Conservation (phyloP, 2,888 invertebrate species). For the Exephanes ischioxanthus region DNA sequence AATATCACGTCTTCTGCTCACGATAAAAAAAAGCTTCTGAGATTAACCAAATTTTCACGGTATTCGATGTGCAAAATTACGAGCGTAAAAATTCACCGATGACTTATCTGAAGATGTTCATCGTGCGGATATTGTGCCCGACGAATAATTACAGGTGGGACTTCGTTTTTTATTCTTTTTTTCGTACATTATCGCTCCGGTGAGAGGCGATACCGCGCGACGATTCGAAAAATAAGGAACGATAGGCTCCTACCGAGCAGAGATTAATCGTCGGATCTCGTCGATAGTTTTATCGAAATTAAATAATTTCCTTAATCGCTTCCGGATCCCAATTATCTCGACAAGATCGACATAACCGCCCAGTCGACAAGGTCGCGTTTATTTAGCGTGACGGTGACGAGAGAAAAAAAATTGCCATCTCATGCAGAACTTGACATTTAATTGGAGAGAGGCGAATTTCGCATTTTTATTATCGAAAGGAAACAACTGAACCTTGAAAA, state of each 20-base stretch:
- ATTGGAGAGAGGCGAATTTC: background rate
- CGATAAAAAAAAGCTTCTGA: background rate
- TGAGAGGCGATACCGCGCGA: background rate
- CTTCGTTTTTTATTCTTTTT: constrained; percentile 17
- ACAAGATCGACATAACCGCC: background rate
- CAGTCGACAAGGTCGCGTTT: background rate
- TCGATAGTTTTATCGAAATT: constrained; percentile 2
- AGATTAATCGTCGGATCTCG: constrained; percentile 13
- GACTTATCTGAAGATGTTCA: constrained; percentile 62
- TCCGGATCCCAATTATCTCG: constrained; percentile 32
- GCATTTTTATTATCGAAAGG: background rate
- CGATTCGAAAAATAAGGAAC: constrained; percentile 2
- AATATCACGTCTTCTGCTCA: background rate
- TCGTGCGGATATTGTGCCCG: constrained; percentile 61
- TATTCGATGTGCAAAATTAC: constrained; percentile 2
- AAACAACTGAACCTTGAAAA: background rate
- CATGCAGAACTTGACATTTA: background rate
- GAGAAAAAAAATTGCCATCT: background rate
- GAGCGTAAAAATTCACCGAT: constrained; percentile 27
- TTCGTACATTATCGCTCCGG: background rate
- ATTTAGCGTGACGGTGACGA: background rate
- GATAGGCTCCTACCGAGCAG: background rate
- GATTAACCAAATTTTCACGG: background rate
- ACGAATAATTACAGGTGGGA: constrained; percentile 65
- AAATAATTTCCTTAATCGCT: background rate